Percentiles rank a stretch among this genome's conserved stretches.
Conservation (phyloP, 1,140 invertebrate species). For the Drosophila willistoni region DNA sequence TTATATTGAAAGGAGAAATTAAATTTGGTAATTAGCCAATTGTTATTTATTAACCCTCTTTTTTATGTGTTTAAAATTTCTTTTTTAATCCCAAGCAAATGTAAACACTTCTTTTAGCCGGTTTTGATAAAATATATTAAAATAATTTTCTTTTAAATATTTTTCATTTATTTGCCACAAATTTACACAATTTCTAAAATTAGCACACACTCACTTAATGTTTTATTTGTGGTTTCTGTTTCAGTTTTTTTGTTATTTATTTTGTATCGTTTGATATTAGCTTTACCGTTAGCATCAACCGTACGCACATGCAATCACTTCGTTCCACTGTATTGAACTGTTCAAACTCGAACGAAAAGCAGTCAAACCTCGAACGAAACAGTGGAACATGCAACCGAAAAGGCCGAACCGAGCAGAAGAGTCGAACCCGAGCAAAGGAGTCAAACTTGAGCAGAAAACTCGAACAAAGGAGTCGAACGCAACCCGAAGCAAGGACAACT, state of each 20-base stretch:
- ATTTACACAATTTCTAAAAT: slow-evolving; percentile 1
- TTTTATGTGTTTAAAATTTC: background rate
- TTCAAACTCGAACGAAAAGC: no score
- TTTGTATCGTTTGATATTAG: slow-evolving; percentile 23
- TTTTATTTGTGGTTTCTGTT: background rate
- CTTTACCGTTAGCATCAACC: slow-evolving; percentile 57
- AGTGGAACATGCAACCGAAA: no score
- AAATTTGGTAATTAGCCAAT: no score
- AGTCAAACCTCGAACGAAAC: no score
- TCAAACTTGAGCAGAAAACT: no score
- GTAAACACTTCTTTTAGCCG: background rate
- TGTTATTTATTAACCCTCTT: background rate
- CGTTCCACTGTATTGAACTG: no score
- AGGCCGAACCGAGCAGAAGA: no score
- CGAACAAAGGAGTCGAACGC: background rate
- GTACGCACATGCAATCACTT: slow-evolving; percentile 62
- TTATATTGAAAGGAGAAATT: no score
- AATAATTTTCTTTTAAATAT: slow-evolving; percentile 2
- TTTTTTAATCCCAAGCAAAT: no score
- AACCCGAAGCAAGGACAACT: background rate
- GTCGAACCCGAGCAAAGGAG: no score
- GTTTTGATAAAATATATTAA: background rate
- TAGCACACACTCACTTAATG: no score
- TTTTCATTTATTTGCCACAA: slow-evolving; percentile 22
- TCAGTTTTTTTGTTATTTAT: slow-evolving; percentile 5